A percentile compares a stretch with the other conserved stretches of the same genome.
Evolutionary conservation across 2,888 invertebrate species (phyloP).

Genomic region (Prostheceraeus crozeri): DNA sequence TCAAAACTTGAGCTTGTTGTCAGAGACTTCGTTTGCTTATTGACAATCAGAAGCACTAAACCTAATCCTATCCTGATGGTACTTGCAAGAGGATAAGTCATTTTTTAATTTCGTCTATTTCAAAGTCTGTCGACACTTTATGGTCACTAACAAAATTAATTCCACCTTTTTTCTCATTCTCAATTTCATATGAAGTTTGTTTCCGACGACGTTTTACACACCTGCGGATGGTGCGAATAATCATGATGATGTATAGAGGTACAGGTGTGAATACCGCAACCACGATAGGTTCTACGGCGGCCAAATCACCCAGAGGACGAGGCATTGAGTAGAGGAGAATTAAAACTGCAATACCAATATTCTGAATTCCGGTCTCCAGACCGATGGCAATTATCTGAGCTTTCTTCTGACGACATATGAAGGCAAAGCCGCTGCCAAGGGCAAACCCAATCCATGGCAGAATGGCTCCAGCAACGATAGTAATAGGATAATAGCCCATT

Average conservation of each 20-base stretch:
- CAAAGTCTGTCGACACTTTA: too few species aligned
- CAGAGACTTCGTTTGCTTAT: too few species aligned
- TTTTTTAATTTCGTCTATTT: too few species aligned
- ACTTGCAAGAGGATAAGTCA: too few species aligned
- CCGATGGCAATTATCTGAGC: conserved; percentile 44
- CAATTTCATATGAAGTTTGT: too few species aligned
- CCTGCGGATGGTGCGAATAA: neutral
- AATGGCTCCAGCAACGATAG: conserved; percentile 48
- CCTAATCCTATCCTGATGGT: too few species aligned
- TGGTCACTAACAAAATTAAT: too few species aligned
- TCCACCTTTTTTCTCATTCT: too few species aligned
- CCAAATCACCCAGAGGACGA: conserved; percentile 26
- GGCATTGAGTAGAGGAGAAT: conserved; percentile 44
- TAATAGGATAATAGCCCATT: conserved; percentile 45
- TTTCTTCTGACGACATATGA: conserved; percentile 25
- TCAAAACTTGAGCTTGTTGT: too few species aligned
- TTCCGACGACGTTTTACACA: too few species aligned
- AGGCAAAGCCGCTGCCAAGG: conserved; percentile 48
- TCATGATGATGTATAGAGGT: conserved; percentile 23
- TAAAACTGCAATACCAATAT: conserved; percentile 52
- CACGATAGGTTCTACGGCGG: conserved; percentile 20
- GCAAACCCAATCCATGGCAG: conserved; percentile 43
- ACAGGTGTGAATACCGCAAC: conserved; percentile 25
- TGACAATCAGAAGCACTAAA: too few species aligned
- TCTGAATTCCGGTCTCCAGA: conserved; percentile 53